Percentiles rank a stretch among this genome's conserved stretches.
Conservation (phyloP, 1,140 invertebrate genomes). For the Ericerus pela region DNA sequence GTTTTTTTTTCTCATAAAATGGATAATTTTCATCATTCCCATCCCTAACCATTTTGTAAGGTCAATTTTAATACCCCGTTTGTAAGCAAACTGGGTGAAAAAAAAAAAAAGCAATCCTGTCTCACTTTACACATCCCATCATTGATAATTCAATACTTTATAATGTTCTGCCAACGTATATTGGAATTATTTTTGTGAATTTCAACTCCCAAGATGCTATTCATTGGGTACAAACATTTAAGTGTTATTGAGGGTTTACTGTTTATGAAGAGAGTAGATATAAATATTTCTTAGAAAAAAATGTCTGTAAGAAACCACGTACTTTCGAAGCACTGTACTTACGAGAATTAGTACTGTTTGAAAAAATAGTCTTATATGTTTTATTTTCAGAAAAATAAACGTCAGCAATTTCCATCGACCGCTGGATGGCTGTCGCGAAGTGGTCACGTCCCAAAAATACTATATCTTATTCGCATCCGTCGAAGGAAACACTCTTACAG, state of each 20-base stretch:
- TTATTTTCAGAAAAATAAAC: slow-evolving; percentile 25
- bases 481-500: slow-evolving; percentile 17
- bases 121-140: too few relatives aligned
- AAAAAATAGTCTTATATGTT: slow-evolving; percentile 9
- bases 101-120: too few relatives aligned
- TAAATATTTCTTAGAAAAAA: background rate
- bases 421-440: slow-evolving; percentile 20
- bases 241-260: background rate
- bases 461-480: slow-evolving; percentile 26
- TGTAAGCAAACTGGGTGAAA: too few relatives aligned
- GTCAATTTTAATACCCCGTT: too few relatives aligned
- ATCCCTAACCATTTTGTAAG: too few relatives aligned
- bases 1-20: too few relatives aligned
- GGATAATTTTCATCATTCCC: too few relatives aligned
- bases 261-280: background rate
- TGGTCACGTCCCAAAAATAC: slow-evolving; percentile 24
- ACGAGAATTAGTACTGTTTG: background rate
- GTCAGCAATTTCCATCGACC: slow-evolving; percentile 23
- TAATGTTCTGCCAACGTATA: too few relatives aligned
- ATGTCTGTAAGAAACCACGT: too few relatives aligned
- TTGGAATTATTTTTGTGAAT: too few relatives aligned
- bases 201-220: background rate
- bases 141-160: too few relatives aligned
- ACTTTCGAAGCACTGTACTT: too few relatives aligned
- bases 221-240: background rate